These are phyloP conservation scores for Platorchestia sp. DNA, from an alignment of 1,140 invertebrate genomes.

Conservation along the genomic window DNA sequence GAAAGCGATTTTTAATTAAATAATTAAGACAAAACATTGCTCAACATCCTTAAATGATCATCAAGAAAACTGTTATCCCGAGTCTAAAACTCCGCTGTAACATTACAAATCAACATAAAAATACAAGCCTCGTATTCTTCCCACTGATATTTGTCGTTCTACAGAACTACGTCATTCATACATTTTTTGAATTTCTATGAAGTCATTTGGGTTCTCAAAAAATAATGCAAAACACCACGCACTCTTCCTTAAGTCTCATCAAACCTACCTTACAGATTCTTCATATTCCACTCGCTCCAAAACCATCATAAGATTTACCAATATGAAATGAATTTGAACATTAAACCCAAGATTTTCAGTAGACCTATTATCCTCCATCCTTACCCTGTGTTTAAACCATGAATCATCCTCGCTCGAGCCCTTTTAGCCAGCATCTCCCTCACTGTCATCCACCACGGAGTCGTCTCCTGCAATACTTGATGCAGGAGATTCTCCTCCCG, in stretches of 20 bases:
- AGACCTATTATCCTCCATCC: background rate
- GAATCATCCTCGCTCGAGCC: background rate
- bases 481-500: background rate
- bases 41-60: background rate
- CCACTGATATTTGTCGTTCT: background rate
- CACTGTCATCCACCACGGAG: background rate
- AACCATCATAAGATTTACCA: background rate
- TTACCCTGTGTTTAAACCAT: background rate
- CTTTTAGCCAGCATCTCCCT: background rate
- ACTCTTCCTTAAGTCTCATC: background rate
- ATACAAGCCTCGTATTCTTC: background rate
- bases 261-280: background rate
- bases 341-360: background rate
- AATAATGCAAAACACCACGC: background rate
- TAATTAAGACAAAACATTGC: background rate
- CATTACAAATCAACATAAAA: background rate
- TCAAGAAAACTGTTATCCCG: background rate
- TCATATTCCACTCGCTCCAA: background rate
- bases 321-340: background rate
- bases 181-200: background rate
- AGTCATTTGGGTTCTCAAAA: background rate
- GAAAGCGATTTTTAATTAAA: background rate
- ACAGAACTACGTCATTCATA: background rate
- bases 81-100: background rate
- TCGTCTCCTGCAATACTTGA: slow-evolving; percentile 32